Evolutionary conservation across 2,113 vertebrate species (phyloP).

Genomic region (Eupsittula cactorum): DNA sequence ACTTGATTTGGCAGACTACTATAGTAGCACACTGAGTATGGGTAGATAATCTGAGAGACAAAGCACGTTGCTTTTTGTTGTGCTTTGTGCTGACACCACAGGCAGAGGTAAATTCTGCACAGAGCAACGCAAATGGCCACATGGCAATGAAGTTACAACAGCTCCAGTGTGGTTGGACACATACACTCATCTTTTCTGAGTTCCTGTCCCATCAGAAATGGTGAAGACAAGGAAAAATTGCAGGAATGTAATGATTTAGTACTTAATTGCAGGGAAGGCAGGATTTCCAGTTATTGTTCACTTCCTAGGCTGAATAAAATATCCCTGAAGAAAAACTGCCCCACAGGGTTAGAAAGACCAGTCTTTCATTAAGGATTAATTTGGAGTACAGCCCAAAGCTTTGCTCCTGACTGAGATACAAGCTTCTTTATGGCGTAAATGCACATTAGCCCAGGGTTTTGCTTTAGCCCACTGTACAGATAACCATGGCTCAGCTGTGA

Average conservation of each 20-base stretch:
- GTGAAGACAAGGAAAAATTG: not conserved
- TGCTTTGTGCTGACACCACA: not conserved
- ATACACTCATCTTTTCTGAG: rapidly evolving
- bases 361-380: not conserved
- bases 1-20: not conserved
- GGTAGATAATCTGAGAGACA: not conserved
- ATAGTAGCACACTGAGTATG: not conserved
- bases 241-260: not conserved
- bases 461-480: not conserved
- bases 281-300: not conserved
- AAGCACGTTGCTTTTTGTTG: not conserved
- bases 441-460: not conserved
- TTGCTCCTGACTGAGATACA: not conserved
- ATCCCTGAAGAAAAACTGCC: not conserved
- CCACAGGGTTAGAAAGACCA: not conserved
- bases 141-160: not conserved
- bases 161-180: not conserved
- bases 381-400: not conserved
- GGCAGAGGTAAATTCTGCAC: not conserved
- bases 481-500: not conserved
- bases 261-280: not conserved
- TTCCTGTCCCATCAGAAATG: not conserved
- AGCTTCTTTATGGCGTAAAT: not conserved
- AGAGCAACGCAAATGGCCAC: not conserved
- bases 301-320: not conserved